Evolutionary conservation across 2,888 invertebrate species (phyloP).

Genomic region (Agrotis exclamationis): DNA sequence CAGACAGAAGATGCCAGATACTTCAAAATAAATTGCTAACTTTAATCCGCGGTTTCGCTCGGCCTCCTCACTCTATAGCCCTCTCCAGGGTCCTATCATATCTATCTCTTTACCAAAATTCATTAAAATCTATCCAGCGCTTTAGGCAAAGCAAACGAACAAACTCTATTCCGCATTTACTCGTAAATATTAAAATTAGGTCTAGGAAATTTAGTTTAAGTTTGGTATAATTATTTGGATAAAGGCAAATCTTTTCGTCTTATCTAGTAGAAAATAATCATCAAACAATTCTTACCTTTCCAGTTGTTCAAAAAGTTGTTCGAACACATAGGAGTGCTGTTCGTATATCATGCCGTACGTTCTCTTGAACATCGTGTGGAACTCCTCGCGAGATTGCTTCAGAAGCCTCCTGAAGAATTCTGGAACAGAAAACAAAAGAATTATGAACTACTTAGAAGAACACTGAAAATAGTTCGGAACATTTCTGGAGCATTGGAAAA

Average conservation of each 20-base stretch:
- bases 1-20: too few relatives aligned
- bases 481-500: not conserved
- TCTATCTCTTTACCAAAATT: too few relatives aligned
- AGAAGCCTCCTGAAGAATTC: conserved; percentile 97
- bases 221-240: too few relatives aligned
- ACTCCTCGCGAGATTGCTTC: conserved; percentile 95
- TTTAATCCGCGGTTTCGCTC: too few relatives aligned
- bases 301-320: conserved; percentile 96
- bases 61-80: too few relatives aligned
- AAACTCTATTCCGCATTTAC: too few relatives aligned
- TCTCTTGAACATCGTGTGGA: conserved; percentile 98
- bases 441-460: not conserved
- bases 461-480: not conserved
- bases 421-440: conserved; percentile 86
- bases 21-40: not conserved
- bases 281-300: conserved; percentile 89
- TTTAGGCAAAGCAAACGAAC: too few relatives aligned
- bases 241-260: too few relatives aligned
- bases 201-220: too few relatives aligned
- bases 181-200: too few relatives aligned
- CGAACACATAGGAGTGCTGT: conserved; percentile 98
- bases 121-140: too few relatives aligned
- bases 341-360: conserved; percentile 99
- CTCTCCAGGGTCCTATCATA: too few relatives aligned
- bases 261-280: not conserved